Conservation (phyloP, 2,113 vertebrate genomes). For the pig (Sus scrofa) region DNA sequence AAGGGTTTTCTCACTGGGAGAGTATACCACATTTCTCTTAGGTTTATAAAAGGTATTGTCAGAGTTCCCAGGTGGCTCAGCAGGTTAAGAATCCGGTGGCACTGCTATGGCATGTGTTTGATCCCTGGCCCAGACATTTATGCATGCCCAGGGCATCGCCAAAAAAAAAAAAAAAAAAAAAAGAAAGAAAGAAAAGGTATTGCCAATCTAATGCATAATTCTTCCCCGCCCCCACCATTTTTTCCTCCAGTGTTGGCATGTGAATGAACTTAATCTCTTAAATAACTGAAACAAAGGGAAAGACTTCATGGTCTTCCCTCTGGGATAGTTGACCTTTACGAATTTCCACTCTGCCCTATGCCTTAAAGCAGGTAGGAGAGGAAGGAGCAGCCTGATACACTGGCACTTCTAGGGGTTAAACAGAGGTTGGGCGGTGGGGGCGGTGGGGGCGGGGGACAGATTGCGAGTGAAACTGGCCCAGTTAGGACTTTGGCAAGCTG, state of each 20-base stretch:
- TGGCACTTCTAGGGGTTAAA: not conserved
- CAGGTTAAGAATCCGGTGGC: too few relatives aligned
- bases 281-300: not conserved
- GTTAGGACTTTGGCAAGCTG: not conserved
- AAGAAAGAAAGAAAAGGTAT: not conserved
- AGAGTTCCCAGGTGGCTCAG: too few relatives aligned
- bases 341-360: too few relatives aligned
- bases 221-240: too few relatives aligned
- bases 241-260: not conserved
- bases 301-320: not conserved
- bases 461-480: not conserved
- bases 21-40: not conserved
- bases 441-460: too few relatives aligned
- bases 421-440: fast-evolving
- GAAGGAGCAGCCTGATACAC: not conserved
- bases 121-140: too few relatives aligned
- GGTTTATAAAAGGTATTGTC: not conserved
- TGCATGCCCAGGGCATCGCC: too few relatives aligned
- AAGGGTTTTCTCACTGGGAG: not conserved
- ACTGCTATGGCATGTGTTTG: too few relatives aligned
- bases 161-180: too few relatives aligned
- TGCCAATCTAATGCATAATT: too few relatives aligned
- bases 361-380: too few relatives aligned
- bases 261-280: not conserved
- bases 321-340: not conserved